A percentile compares a stretch with the other conserved stretches of the same genome.
Evolutionary conservation across 2,113 vertebrate genomes (phyloP).

Genomic region (Alligator mississippiensis): DNA sequence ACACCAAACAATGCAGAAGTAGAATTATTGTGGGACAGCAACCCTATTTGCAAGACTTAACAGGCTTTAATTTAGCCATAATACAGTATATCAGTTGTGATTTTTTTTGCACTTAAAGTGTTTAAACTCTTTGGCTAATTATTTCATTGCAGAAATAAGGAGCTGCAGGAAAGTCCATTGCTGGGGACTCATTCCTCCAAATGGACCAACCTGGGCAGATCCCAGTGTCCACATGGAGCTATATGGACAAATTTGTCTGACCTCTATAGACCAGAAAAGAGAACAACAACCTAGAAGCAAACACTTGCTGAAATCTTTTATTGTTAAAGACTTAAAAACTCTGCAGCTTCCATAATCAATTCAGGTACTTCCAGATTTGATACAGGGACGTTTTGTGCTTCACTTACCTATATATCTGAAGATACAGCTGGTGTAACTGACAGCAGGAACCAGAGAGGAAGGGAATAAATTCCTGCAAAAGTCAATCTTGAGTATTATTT

Average conservation of each 20-base stretch:
- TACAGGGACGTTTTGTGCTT: neutral
- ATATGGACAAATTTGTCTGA: neutral
- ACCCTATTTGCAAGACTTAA: neutral
- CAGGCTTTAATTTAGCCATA: accelerated
- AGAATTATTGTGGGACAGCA: neutral
- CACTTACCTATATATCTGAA: conserved; percentile 89
- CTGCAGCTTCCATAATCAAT: neutral
- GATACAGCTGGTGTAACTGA: conserved; percentile 87
- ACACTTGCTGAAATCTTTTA: neutral
- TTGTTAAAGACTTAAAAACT: neutral
- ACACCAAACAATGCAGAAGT: neutral
- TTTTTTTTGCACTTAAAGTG: neutral
- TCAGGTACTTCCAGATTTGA: neutral
- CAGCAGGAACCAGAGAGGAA: conserved; percentile 85
- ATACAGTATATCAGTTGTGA: neutral
- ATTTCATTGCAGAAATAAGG: neutral
- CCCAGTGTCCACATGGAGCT: too few species aligned
- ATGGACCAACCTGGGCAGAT: neutral
- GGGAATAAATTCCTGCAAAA: conserved; percentile 89
- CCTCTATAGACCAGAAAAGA: neutral
- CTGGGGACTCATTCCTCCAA: too few species aligned
- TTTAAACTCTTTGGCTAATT: neutral
- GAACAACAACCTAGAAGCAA: neutral
- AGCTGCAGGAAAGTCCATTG: neutral
- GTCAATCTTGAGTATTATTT: neutral